These are phyloP conservation scores for Heliconius aoede DNA, from an alignment of 2,888 invertebrate genomes.

Conservation along the genomic window DNA sequence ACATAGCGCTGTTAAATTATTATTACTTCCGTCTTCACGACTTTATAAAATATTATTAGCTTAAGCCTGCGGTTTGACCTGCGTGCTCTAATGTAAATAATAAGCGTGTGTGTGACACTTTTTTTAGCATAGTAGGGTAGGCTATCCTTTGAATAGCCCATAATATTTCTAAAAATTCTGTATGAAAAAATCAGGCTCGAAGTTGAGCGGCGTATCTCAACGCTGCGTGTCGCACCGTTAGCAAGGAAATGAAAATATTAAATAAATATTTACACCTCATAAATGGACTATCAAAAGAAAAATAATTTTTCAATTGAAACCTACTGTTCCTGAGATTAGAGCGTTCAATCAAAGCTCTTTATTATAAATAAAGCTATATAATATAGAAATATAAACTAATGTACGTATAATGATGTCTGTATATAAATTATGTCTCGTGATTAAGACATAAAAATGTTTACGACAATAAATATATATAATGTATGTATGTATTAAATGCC, in stretches of 20 bases:
- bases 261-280: too few relatives aligned
- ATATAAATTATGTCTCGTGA: neutral
- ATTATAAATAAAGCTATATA: too few relatives aligned
- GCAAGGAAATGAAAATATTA: too few relatives aligned
- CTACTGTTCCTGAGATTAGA: neutral
- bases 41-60: neutral
- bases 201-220: too few relatives aligned
- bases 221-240: too few relatives aligned
- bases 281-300: neutral
- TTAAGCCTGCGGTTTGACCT: neutral
- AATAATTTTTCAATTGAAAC: too few relatives aligned
- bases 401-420: too few relatives aligned
- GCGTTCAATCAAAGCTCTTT: neutral
- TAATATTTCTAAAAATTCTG: too few relatives aligned
- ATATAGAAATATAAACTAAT: neutral
- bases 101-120: neutral
- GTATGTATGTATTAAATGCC: neutral
- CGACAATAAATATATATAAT: too few relatives aligned
- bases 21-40: constrained; percentile 9
- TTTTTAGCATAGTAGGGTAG: too few relatives aligned
- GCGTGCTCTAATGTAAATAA: neutral
- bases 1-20: neutral
- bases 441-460: constrained; percentile 1
- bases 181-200: too few relatives aligned
- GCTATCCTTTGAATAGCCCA: too few relatives aligned